Evolutionary conservation across 2,888 invertebrate genomes (phyloP), one percentile per base, ranked within the genome.

Genomic region (Gibbula magus): DNA sequence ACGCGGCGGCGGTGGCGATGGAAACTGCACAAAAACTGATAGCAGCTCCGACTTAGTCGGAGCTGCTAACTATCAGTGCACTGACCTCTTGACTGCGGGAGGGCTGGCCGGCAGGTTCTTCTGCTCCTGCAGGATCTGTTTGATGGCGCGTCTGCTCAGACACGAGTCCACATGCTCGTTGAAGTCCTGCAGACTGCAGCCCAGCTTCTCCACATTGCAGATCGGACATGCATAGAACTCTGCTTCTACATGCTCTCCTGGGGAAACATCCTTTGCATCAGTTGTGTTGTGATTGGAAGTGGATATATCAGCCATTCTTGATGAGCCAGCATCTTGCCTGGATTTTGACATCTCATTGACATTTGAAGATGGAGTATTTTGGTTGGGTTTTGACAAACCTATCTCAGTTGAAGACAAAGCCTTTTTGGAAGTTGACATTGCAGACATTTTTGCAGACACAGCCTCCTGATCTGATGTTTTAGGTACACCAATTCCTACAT

Each of bases 151-250:
- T 45, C 86, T 83, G 78, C 87, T 91, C 20, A 92, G 87, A 83
- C 92, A 92, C 8, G 84, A 66, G 75, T 92, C 92, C 7, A 92
- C 88, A 84, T 92, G 92, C 35, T 82, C 76, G 80, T 91, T 91
- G 73, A 91, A 89, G 5, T 75, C 81, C 25, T 85, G 86, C 56
- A 91, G 81, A 56, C 85, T 83, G 39, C 82, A 84, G 25, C 85
- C 82, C 16, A 80, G 80, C 79, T 89, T 87, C 75, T 87, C 86
- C 67, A 86, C 82, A 39, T 88, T 84, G 86, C 91, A 91, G 8
- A 91, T 81, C 35, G 91, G 91, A 83, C 91, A 91, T 7, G 85
- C 83, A 66, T 81, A 70, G 74, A 80, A 79, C 18, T 70, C 79
- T 35, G 32, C 8, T 82, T 61, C n/a, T 79, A 74, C 52, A 32